phyloP scores from a whole-genome alignment of 1,140 invertebrate genomes.

The Musca domestica region DNA sequence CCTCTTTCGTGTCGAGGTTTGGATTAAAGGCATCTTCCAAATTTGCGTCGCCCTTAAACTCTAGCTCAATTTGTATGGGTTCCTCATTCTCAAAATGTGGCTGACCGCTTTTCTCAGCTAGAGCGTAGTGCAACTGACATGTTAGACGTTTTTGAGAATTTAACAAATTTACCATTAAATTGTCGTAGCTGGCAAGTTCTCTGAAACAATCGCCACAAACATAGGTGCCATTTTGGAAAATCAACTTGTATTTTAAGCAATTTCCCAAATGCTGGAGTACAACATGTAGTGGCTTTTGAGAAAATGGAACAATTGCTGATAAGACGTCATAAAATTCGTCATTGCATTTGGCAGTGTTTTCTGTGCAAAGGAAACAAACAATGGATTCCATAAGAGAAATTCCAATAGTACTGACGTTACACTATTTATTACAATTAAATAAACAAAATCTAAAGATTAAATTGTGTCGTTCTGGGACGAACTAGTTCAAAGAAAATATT shows the following conservation, averaged over 20 bases:
- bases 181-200: slow-evolving; percentile 42
- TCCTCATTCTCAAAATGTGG: slow-evolving; percentile 6
- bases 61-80: slow-evolving; percentile 12
- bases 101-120: slow-evolving; percentile 1
- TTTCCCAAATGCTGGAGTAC: slow-evolving; percentile 45
- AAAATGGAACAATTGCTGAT: slow-evolving; percentile 8
- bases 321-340: neutral
- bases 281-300: slow-evolving; percentile 21
- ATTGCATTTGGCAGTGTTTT: neutral
- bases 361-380: neutral
- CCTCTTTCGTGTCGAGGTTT: slow-evolving; percentile 17
- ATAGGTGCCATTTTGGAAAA: slow-evolving; percentile 30
- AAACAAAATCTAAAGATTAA: too few species aligned
- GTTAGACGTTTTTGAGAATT: slow-evolving; percentile 42
- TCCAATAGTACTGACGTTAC: neutral
- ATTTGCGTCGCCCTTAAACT: slow-evolving; percentile 12
- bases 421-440: neutral
- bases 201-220: slow-evolving; percentile 41
- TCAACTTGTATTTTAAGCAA: slow-evolving; percentile 38
- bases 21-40: slow-evolving; percentile 22
- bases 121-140: slow-evolving; percentile 27
- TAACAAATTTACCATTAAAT: slow-evolving; percentile 48
- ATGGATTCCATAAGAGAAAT: slow-evolving; percentile 10
- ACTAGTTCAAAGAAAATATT: too few species aligned
- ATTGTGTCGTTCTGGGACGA: too few species aligned